Conservation (phyloP, 2,113 vertebrate genomes). For the Centropus bengalensis region DNA sequence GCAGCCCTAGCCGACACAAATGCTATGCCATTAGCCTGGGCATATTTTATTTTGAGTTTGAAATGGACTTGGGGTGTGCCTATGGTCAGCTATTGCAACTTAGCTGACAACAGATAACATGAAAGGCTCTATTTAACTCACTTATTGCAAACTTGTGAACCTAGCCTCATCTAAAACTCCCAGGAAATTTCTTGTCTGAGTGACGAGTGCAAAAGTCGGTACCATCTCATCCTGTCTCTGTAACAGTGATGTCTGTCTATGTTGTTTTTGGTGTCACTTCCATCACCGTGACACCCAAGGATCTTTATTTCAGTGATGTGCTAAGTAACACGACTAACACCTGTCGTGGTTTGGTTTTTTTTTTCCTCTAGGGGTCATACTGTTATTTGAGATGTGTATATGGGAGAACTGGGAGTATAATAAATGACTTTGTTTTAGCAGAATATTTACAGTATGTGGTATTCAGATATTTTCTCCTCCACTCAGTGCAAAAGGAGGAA, state of each 20-base stretch:
- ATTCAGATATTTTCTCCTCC: neutral
- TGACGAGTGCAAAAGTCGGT: neutral
- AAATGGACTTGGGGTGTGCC: neutral
- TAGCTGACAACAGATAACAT: neutral
- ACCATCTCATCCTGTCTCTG: neutral
- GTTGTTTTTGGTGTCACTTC: neutral
- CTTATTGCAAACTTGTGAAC: neutral
- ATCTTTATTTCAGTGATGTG: neutral
- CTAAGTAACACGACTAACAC: neutral
- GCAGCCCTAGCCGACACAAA: neutral
- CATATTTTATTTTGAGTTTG: neutral
- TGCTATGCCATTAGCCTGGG: neutral
- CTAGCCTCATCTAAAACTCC: neutral
- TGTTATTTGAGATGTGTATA: neutral
- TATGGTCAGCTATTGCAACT: neutral
- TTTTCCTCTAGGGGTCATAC: neutral
- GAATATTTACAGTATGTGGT: neutral
- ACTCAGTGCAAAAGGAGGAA: neutral
- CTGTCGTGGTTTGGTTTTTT: neutral
- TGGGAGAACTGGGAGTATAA: neutral
- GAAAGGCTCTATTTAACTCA: neutral
- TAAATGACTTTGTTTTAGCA: neutral
- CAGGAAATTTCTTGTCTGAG: neutral
- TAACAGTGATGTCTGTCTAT: neutral
- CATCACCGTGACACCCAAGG: neutral